These are phyloP conservation scores for Cheirogaleus major DNA, from an alignment of 2,797 vertebrate genomes.

Conservation along the genomic window DNA sequence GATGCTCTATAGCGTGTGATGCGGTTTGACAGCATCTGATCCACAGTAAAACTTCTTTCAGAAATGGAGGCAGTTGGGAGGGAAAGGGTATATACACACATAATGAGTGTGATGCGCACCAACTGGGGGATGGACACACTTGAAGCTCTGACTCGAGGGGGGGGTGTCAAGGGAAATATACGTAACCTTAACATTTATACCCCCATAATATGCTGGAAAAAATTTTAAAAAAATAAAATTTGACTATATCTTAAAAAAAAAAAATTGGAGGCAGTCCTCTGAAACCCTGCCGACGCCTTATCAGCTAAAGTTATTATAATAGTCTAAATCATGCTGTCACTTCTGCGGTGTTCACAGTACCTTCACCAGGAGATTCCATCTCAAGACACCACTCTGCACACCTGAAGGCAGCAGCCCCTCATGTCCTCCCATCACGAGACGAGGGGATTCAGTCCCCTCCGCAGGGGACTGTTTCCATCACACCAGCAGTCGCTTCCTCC, in stretches of 20 bases:
- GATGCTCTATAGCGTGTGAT: background rate
- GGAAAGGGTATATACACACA: no score
- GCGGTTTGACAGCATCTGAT: background rate
- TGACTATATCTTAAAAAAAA: no score
- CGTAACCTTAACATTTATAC: no score
- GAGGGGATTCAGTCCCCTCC: background rate
- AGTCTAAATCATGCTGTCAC: background rate
- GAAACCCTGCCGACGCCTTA: accelerated
- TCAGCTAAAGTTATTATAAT: background rate
- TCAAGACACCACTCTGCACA: background rate
- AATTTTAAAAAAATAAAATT: no score
- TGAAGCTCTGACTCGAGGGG: no score
- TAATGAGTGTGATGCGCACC: no score
- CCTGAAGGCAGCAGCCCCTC: background rate
- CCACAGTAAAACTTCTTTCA: background rate
- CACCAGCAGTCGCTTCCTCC: background rate
- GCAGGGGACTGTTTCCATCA: background rate
- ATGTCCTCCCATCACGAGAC: background rate
- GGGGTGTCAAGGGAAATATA: no score
- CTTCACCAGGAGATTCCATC: background rate
- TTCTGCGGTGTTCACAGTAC: accelerated
- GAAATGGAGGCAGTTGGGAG: background rate
- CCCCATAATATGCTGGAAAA: no score
- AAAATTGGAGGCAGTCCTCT: background rate
- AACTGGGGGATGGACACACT: no score